These are phyloP conservation scores for Osedax frankpressi DNA, from an alignment of 2,888 invertebrate species.

Conservation along the genomic window DNA sequence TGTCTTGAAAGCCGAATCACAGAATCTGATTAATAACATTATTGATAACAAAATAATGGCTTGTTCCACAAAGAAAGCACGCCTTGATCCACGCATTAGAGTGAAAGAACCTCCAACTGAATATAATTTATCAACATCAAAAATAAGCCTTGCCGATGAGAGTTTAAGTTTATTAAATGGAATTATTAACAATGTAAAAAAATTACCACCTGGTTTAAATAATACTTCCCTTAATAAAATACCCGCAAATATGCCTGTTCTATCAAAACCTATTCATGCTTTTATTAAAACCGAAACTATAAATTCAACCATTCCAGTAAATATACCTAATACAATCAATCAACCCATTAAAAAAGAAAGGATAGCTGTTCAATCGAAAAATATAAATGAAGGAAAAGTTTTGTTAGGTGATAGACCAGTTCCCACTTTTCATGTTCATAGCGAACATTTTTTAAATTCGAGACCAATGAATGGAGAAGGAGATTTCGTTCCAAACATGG, in stretches of 20 bases:
- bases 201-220: too few species aligned
- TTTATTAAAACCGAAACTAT: too few species aligned
- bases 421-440: too few species aligned
- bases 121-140: not conserved
- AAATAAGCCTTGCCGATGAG: not conserved
- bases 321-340: not conserved
- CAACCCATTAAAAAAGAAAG: too few species aligned
- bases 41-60: not conserved
- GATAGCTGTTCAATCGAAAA: too few species aligned
- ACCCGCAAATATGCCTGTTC: not conserved
- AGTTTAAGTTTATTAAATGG: not conserved
- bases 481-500: not conserved
- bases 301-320: not conserved
- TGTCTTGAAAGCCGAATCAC: not conserved
- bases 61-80: not conserved
- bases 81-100: not conserved
- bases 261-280: too few species aligned
- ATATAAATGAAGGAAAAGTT: not conserved
- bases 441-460: too few species aligned
- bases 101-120: not conserved
- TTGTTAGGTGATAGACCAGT: too few species aligned
- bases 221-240: not conserved
- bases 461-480: not conserved
- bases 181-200: not conserved
- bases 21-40: not conserved